Evolutionary conservation across 2,797 vertebrate species (phyloP), one percentile per base, ranked within the genome.

Genomic region (Alcedo atthis): DNA sequence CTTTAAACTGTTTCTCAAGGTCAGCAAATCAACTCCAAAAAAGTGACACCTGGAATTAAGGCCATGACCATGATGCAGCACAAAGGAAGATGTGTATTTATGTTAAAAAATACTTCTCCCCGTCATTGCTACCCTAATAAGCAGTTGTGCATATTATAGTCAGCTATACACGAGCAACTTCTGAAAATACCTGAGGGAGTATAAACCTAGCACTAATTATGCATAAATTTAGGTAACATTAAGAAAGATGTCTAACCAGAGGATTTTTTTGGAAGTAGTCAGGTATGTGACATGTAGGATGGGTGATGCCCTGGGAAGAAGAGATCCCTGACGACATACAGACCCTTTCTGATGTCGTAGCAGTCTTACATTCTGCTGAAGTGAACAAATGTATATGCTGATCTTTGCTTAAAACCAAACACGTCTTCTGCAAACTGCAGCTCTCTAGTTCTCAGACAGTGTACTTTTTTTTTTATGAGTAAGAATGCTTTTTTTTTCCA

Each of bases 321-420:
- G 54, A 80, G 10, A 69, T 17, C 30, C 4, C 7, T 4, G 21
- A 48, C 20, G 12, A 48, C 26, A 11, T 12, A 22, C n/a, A 63
- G 40, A 7, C 28, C 0, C 13, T 1, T 6, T 85, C 15, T 76
- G 25, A 25, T 69, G 45, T 59, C 25, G 37, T 63, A 67, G 37
- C 40, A 26, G 13, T 61, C n/a, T 54, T 46, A 12, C 28, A 35
- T 84, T 78, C 16, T 64, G 26, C n/a, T 87, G 6, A 2, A 0
- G 0, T 28, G 10, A 75, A 40, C 8, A 54, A 37, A 32, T 68
- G 79, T 35, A 86, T 51, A 35, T 33, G 58, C 19, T 0, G 0
- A 85, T 24, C 48, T 81, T 90, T 90, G n/a, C 33, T 84, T 32
- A 49, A 63, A 28, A 75, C 17, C 28, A n/a, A 42, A 10, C 25